phyloP scores from a whole-genome alignment of 2,113 vertebrate genomes.

The Petrocephalus zakoni region DNA sequence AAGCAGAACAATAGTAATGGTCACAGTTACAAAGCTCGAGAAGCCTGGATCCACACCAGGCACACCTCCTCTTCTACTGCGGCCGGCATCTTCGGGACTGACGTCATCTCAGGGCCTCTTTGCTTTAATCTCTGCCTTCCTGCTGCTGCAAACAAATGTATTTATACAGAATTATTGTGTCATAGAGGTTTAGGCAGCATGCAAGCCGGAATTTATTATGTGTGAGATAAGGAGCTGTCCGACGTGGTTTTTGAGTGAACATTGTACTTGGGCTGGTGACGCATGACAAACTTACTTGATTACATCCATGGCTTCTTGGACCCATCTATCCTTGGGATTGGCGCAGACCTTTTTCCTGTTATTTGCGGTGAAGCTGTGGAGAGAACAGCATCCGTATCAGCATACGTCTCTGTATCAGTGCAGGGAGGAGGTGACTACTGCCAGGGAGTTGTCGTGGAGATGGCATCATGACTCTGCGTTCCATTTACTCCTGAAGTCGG shows the following conservation, averaged over 20 bases:
- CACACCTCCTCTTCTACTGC: not conserved
- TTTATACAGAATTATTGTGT: not conserved
- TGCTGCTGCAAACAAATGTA: not conserved
- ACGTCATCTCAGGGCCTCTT: not conserved
- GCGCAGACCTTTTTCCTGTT: constrained; percentile 38
- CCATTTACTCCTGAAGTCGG: not conserved
- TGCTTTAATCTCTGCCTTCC: too few species aligned
- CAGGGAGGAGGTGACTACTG: not conserved
- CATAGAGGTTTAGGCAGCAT: not conserved
- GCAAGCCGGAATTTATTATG: not conserved
- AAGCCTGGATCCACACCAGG: not conserved
- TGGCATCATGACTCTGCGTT: not conserved
- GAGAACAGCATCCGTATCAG: not conserved
- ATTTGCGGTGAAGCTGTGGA: constrained; percentile 38
- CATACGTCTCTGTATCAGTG: not conserved
- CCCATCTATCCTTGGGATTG: constrained; percentile 37
- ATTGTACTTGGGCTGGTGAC: not conserved
- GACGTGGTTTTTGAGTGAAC: not conserved
- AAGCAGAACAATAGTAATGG: constrained; percentile 3
- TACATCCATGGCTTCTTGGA: constrained; percentile 14
- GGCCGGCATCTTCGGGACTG: not conserved
- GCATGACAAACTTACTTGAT: constrained; percentile 33
- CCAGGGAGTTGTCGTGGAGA: not conserved
- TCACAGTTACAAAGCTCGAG: not conserved
- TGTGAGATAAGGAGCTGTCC: not conserved